Evolutionary conservation across 2,113 vertebrate species (phyloP).

Genomic region (pig (Sus scrofa)): DNA sequence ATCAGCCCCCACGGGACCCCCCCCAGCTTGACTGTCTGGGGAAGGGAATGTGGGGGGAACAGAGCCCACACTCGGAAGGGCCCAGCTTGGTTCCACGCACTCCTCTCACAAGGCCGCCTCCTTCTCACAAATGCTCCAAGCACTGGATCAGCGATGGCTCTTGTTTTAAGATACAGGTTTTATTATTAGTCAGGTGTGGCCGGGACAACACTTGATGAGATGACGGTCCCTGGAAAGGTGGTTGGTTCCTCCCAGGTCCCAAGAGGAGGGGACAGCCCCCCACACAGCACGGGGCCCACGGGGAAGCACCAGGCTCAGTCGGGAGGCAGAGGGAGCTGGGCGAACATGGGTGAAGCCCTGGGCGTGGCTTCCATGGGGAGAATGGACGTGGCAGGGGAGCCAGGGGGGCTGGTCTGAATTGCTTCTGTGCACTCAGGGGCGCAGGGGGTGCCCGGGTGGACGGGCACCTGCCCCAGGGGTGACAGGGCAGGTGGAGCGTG

Average conservation of each 20-base stretch:
- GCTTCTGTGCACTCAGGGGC: accelerated
- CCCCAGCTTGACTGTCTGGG: not conserved
- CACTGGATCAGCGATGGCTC: not conserved
- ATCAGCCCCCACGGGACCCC: too few species aligned
- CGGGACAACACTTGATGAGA: not conserved
- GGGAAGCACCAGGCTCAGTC: not conserved
- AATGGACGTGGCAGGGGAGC: not conserved
- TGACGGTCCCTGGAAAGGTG: too few species aligned
- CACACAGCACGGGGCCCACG: not conserved
- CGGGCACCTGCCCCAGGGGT: too few species aligned
- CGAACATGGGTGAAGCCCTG: accelerated
- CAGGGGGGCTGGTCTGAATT: not conserved
- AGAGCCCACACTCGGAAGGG: not conserved
- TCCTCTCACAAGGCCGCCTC: not conserved
- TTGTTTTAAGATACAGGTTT: not conserved
- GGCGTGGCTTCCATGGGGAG: not conserved
- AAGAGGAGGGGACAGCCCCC: not conserved
- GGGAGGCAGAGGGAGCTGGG: not conserved
- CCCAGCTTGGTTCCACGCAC: accelerated
- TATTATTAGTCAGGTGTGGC: too few species aligned
- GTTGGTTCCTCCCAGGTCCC: not conserved
- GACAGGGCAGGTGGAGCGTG: too few species aligned
- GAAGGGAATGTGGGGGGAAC: not conserved
- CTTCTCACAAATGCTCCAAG: accelerated
- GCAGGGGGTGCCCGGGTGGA: not conserved